Evolutionary conservation across 2,113 vertebrate genomes (phyloP).

Genomic region (Platichthys stellatus): DNA sequence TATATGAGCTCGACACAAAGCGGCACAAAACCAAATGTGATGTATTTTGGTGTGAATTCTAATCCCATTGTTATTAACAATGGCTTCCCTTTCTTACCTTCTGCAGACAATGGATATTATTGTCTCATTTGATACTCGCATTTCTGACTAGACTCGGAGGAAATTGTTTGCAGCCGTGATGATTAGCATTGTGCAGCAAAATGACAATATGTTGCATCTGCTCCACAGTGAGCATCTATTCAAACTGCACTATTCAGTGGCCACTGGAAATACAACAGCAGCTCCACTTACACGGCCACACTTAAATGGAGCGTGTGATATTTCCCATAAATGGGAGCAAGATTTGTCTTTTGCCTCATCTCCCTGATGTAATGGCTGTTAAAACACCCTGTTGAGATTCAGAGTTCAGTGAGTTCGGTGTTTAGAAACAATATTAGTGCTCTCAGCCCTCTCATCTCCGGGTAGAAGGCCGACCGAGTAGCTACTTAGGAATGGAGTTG

Average conservation of each 20-base stretch:
- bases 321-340: constrained; percentile 59
- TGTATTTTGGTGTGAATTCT: constrained; percentile 1
- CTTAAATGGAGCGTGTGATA: constrained; percentile 50
- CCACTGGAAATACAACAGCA: constrained; percentile 35
- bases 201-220: constrained; percentile 32
- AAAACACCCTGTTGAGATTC: constrained; percentile 50
- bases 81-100: neutral
- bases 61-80: neutral
- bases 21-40: neutral
- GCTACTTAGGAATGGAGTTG: constrained; percentile 31
- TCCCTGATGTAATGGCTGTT: constrained; percentile 48
- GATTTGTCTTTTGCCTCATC: constrained; percentile 49
- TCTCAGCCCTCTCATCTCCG: constrained; percentile 30
- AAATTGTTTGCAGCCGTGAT: constrained; percentile 23
- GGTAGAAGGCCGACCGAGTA: constrained; percentile 29
- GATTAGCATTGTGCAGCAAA: constrained; percentile 38
- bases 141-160: constrained; percentile 29
- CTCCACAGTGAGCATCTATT: constrained; percentile 41
- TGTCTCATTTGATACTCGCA: constrained; percentile 38
- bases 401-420: constrained; percentile 36
- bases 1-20: constrained; percentile 8
- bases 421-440: constrained; percentile 35
- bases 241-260: constrained; percentile 29
- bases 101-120: constrained; percentile 17
- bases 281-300: constrained; percentile 42